Percentiles rank a stretch among this genome's conserved stretches.
Evolutionary conservation across 2,113 vertebrate species (phyloP).

Genomic region (Dolichallabes microphthalmus): DNA sequence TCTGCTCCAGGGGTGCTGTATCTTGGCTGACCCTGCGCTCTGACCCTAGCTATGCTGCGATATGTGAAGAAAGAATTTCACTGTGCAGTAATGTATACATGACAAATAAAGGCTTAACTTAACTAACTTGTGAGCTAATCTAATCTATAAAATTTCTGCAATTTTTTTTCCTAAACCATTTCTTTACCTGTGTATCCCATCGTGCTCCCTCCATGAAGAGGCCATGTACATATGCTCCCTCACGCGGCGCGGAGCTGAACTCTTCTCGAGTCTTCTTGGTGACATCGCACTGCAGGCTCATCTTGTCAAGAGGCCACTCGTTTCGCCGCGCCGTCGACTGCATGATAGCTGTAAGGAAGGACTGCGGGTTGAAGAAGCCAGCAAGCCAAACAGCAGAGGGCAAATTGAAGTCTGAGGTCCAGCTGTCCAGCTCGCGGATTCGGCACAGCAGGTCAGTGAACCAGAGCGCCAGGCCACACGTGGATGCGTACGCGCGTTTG

Average conservation of each 20-base stretch:
- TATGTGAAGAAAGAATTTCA: too few relatives aligned
- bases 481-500: conserved; percentile 85
- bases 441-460: conserved; percentile 83
- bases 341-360: conserved; percentile 94
- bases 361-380: conserved; percentile 93
- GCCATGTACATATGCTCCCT: conserved; percentile 86
- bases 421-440: conserved; percentile 86
- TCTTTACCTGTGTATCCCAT: conserved; percentile 86
- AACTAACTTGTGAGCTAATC: not conserved
- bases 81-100: too few relatives aligned
- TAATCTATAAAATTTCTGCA: not conserved
- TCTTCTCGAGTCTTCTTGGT: conserved; percentile 89
- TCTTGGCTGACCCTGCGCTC: too few relatives aligned
- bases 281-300: conserved; percentile 88
- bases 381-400: conserved; percentile 86
- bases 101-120: too few relatives aligned
- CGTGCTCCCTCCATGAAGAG: conserved; percentile 92
- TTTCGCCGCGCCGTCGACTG: conserved; percentile 85
- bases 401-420: conserved; percentile 83
- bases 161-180: not conserved
- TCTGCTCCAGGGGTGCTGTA: too few relatives aligned
- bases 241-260: conserved; percentile 78
- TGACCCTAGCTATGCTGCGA: too few relatives aligned
- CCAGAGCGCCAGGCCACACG: conserved; percentile 80
- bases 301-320: conserved; percentile 89